A percentile compares a stretch with the other conserved stretches of the same genome.
Conservation (phyloP, 2,888 invertebrate species). For the Thecophora atra region DNA sequence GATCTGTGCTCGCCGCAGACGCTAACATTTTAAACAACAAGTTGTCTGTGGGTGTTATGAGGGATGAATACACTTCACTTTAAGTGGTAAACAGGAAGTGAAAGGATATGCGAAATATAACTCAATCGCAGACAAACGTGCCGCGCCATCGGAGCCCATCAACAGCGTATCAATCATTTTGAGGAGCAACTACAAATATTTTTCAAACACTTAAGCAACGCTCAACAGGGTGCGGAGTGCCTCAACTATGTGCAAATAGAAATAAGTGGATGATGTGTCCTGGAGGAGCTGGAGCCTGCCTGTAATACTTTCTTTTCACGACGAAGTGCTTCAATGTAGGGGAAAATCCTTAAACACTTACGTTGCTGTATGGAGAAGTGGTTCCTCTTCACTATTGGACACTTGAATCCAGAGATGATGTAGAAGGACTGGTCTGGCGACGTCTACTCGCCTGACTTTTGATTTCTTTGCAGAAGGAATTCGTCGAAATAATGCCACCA, state of each 20-base stretch:
- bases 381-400: not conserved
- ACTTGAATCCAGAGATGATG: conserved; percentile 20
- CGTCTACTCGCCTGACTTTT: not conserved
- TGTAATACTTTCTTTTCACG: not conserved
- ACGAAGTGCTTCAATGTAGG: not conserved
- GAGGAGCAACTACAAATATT: conserved; percentile 25
- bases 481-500: too few relatives aligned
- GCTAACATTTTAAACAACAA: conserved; percentile 23
- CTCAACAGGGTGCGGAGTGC: not conserved
- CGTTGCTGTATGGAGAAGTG: not conserved
- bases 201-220: conserved; percentile 12
- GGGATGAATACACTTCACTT: conserved; percentile 2
- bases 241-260: not conserved
- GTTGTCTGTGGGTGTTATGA: conserved; percentile 18
- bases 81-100: conserved; percentile 6
- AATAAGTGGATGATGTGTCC: not conserved
- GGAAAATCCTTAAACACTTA: conserved; percentile 16
- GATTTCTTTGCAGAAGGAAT: not conserved
- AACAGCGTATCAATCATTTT: conserved; percentile 41
- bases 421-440: not conserved
- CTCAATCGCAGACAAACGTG: conserved; percentile 30
- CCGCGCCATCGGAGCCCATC: conserved; percentile 20
- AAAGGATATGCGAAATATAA: conserved; percentile 10
- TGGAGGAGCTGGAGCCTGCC: not conserved
- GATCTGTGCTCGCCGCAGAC: not conserved